phyloP scores from a whole-genome alignment of 2,888 invertebrate species.

The Stramonita haemastoma region DNA sequence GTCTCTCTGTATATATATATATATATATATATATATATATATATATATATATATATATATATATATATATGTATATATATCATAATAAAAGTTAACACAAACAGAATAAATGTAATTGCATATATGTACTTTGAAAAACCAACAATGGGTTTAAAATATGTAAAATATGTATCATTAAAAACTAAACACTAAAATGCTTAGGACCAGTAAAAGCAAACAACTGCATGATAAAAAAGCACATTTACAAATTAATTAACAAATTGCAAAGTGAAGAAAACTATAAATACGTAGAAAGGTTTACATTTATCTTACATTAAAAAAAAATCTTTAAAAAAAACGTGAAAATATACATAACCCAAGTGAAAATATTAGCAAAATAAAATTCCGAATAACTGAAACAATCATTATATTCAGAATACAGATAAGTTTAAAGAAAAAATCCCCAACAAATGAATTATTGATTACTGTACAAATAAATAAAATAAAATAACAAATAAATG shows the following conservation, averaged over 20 bases:
- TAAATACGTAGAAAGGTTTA: no score
- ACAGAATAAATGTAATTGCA: not conserved
- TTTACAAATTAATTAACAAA: no score
- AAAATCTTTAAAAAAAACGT: not conserved
- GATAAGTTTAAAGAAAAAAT: not conserved
- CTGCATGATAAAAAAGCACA: no score
- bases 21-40: not conserved
- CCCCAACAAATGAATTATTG: not conserved
- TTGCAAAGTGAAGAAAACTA: no score
- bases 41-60: not conserved
- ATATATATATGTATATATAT: not conserved
- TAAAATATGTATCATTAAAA: no score
- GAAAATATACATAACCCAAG: not conserved
- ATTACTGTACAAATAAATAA: not conserved
- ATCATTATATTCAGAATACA: not conserved
- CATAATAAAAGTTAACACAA: not conserved
- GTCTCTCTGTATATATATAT: no score
- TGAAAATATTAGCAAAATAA: not conserved
- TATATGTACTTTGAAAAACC: no score
- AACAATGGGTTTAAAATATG: no score
- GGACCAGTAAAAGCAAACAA: no score
- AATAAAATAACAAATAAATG: not conserved
- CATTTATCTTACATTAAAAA: not conserved
- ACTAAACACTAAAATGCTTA: no score
- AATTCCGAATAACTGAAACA: not conserved